These are phyloP conservation scores for Enteromius argenteus DNA, from an alignment of 2,797 vertebrate species.

Conservation along the genomic window DNA sequence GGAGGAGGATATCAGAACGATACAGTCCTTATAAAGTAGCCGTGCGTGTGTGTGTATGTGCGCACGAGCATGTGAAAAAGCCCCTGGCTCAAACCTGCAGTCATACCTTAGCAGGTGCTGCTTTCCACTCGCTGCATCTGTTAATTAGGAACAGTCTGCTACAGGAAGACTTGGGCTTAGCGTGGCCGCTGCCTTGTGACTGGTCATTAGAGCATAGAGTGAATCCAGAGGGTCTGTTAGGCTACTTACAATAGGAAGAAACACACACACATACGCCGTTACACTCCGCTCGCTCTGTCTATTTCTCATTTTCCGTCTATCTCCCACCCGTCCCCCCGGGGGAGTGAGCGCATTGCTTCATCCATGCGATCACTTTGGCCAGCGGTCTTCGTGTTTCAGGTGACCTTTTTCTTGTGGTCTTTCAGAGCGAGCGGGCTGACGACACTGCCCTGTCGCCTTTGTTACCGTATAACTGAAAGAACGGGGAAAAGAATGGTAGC, in stretches of 20 bases:
- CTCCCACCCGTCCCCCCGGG: slow-evolving; percentile 42
- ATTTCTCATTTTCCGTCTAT: slow-evolving; percentile 58
- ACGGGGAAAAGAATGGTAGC: slow-evolving; percentile 14
- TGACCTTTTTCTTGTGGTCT: slow-evolving; percentile 74
- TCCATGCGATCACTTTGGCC: slow-evolving; percentile 70
- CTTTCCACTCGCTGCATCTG: slow-evolving; percentile 79
- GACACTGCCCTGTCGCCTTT: slow-evolving; percentile 73
- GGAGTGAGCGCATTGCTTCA: slow-evolving; percentile 73
- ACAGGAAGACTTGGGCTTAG: slow-evolving; percentile 66
- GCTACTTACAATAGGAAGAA: slow-evolving; percentile 43
- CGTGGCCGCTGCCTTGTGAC: slow-evolving; percentile 73
- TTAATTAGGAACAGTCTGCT: slow-evolving; percentile 78
- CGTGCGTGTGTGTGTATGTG: slow-evolving; percentile 21
- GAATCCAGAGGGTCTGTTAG: slow-evolving; percentile 72
- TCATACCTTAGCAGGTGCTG: slow-evolving; percentile 77
- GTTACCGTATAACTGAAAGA: slow-evolving; percentile 63
- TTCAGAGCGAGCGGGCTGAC: slow-evolving; percentile 65
- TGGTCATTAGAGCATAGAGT: slow-evolving; percentile 75
- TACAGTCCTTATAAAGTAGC: slow-evolving; percentile 66
- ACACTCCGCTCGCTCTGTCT: slow-evolving; percentile 60
- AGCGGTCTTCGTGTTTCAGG: slow-evolving; percentile 74
- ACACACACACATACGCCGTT: slow-evolving; percentile 48
- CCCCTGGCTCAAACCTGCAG: slow-evolving; percentile 58
- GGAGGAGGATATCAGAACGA: slow-evolving; percentile 56
- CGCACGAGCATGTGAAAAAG: slow-evolving; percentile 42